Percentiles rank a stretch among this genome's conserved stretches.
Evolutionary conservation across 2,797 vertebrate species (phyloP).

Genomic region (Xenopus petersii): DNA sequence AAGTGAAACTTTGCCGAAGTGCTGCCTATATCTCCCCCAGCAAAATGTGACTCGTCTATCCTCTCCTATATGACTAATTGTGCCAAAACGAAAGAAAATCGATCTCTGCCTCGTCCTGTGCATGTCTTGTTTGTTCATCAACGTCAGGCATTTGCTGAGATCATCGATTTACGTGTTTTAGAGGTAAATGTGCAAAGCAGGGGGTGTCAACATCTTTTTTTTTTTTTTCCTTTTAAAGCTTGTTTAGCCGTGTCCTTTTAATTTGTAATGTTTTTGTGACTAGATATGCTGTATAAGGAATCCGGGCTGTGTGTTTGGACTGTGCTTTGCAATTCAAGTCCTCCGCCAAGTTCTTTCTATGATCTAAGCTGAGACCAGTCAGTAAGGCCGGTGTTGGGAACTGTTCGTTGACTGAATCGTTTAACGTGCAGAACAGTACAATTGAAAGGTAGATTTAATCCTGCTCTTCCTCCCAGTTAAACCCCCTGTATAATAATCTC

Average conservation of each 20-base stretch:
- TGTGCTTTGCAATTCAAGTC: slow-evolving; percentile 55
- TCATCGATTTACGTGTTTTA: slow-evolving; percentile 68
- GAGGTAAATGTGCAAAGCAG: slow-evolving; percentile 57
- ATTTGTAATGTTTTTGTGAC: slow-evolving; percentile 62
- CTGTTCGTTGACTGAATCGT: no score
- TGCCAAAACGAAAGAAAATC: slow-evolving; percentile 66
- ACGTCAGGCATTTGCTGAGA: slow-evolving; percentile 69
- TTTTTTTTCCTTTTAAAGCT: slow-evolving; percentile 3
- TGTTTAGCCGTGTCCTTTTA: slow-evolving; percentile 46
- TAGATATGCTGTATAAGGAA: slow-evolving; percentile 61
- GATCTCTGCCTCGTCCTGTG: slow-evolving; percentile 73
- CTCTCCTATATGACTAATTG: slow-evolving; percentile 65
- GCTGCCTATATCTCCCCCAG: slow-evolving; percentile 66
- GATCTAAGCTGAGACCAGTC: no score
- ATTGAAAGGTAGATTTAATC: no score
- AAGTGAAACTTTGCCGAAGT: slow-evolving; percentile 52
- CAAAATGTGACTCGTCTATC: slow-evolving; percentile 84
- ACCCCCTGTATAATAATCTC: no score
- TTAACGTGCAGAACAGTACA: no score
- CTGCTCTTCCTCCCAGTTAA: no score
- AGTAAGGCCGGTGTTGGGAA: no score
- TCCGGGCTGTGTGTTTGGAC: slow-evolving; percentile 73
- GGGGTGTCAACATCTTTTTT: slow-evolving; percentile 20
- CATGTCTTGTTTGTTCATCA: slow-evolving; percentile 67
- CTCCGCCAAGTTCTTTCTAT: not conserved